Base-by-base conservation (phyloP, 2,888 invertebrate genomes). In the Epinotia brunnichana region DNA sequence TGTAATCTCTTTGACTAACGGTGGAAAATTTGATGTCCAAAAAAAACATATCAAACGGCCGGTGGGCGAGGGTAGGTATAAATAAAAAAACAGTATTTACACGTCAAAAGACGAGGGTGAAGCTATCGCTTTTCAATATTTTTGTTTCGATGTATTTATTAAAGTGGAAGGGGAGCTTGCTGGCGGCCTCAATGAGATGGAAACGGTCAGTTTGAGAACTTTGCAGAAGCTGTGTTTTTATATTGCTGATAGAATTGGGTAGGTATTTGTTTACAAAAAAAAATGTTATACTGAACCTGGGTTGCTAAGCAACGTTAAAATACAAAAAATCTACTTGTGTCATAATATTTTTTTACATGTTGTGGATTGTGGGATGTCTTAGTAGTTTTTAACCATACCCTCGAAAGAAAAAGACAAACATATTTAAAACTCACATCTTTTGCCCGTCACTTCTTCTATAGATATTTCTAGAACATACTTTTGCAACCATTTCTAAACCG, bases 11-110 rank as follows among this genome's bases (percentile, higher is more conserved):
- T 80, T 79, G 79, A 80, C 66, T 69, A 76, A 74, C 76, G 75
- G 59, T 59, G 75, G 76, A 64, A 77, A 77, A 74, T 77, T 74
- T 75, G 69, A 71, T 60, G 74, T 74, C 70, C 74, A 77, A 76
- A 71, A 78, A 77, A 80, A 81, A 79, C 76, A 76, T 76, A 77
- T 76, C 70, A 70, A 75, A 70, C 76, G 68, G 64, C 70, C 74
- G 61, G 17, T 74, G 76, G 76, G 74, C 72, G 69, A 67, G 70
- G 78, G 76, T 75, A 81, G 78, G 76, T 75, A 81, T 81, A 82
- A 82, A 82, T 79, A 83, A 82, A 81, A 81, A 80, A 74, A 81
- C 77, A 83, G 79, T 81, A 82, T 85, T 85, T 84, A 83, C 85
- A 84, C 83, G 83, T 85, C 83, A 83, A 83, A 82, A 80, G 81